Evolutionary conservation across 2,888 invertebrate genomes (phyloP), one percentile per base, ranked within the genome.

Genomic region (Leptarthrus brevirostris): DNA sequence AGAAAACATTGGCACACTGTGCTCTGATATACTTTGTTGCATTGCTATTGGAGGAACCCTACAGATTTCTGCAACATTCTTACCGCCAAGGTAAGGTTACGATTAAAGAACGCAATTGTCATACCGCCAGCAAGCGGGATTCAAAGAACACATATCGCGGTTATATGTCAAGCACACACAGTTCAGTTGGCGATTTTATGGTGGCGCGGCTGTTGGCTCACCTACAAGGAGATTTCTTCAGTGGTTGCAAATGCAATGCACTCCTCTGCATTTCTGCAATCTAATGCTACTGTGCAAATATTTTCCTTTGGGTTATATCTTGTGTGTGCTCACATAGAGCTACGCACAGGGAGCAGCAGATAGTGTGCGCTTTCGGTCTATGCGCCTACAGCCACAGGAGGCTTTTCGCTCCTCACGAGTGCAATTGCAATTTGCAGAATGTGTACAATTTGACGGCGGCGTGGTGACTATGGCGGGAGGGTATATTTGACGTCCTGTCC

Each of bases 351-450:
- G 20, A 20, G 44, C 49, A 49, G 49, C 2, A 49, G 49, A 8
- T n/a, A 49, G 18, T 47, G 36, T 36, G 44, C 64, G 22, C 47
- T 34, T 24, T 26, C 18, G 64, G 64, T 18, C 44, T 14, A 18
- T 20, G 26, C 64, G 64, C 64, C 64, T 44, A 64, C 64, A 44
- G 36, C 64, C 40, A n/a, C 8, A 3, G n/a, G 6, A 36, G 44
- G 36, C 64, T 24, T 47, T 64, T 5, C 44, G 64, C 44, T 64
- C 64, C 22, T 22, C 64, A 22, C 64, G 40, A 64, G 44, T 8
- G 22, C 47, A 40, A 61, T 61, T 61, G 61, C 40, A 14, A 24
- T 3, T 22, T 54, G 10, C 34, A 56, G 16, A 34, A 26, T n/a
- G 56, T 34, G 14, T 34, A 24, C 16, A 26, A 14, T 6, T 40